Base-by-base conservation (phyloP, 2,888 invertebrate genomes). In the Trichopoda pennipes region DNA sequence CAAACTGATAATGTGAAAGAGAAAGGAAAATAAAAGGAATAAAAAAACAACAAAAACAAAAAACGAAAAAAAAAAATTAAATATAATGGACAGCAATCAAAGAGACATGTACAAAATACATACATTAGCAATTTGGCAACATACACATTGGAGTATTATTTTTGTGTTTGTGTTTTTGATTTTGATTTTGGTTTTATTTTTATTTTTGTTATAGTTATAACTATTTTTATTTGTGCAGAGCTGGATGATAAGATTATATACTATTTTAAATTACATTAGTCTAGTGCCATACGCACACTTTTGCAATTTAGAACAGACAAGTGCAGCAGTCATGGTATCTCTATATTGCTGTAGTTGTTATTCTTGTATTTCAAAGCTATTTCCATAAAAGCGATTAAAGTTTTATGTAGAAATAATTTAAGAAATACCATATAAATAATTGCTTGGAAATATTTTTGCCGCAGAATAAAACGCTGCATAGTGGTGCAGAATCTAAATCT, bases 111-210 rank as follows among this genome's bases (percentile, higher is more conserved):
- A 68, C 72, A 76, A 66, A 68, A 79, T 72, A 79, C 79, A 79
- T 68, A 79, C 72, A 76, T 79, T 82, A 76, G 68, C 75, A 79
- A 82, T 82, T 82, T 82, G 82, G 82, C 82, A 79, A 56, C 68
- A 79, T 28, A 56, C 19, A 68, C 68, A 38, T 35, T 44, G 58
- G 16, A 44, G 42, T 16, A 49, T 17, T 63, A 32, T 44, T 69
- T 58, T 32, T 35, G 16, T 72, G 0, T 51, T 60, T 17, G 49
- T 60, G 8, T 61, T 53, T 55, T 64, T 35, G 38, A n/a, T n/a
- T n/a, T n/a, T n/a, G n/a, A n/a, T n/a, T n/a, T n/a, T n/a, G n/a
- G n/a, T n/a, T n/a, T n/a, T n/a, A n/a, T n/a, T n/a, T n/a, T n/a
- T n/a, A n/a, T 47, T 47, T 47, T 47, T 28, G 23, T 35, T 35